Base-by-base conservation (phyloP, 64 coral and sea anemone genomes). In the Dendrophyllia cribrosa region DNA sequence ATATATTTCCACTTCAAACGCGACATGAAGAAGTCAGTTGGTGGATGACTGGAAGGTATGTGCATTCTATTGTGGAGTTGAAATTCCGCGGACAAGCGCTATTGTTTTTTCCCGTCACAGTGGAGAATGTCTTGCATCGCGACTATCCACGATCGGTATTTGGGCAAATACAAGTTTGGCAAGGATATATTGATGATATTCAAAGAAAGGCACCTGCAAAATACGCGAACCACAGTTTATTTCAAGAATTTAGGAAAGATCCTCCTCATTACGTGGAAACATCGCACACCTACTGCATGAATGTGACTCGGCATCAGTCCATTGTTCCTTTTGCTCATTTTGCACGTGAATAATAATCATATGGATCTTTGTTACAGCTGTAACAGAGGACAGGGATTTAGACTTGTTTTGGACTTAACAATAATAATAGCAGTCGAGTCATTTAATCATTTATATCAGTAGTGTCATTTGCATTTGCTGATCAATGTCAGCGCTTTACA, bases 21-120 rank as follows among this genome's bases (percentile, higher is more conserved):
- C 21, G 34, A 60, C n/a, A 82, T 12, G 53, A 56, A 6, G 12
- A 12, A 56, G 53, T 56, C 1, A 56, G 0, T 14, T 86, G 83
- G 83, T 86, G 64, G 64, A 3, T 70, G 0, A 58, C 83, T 6
- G 63, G 56, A 11, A 72, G 22, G 5, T 21, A 58, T 70, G 45
- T 86, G 2, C 0, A 13, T 5, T 13, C 68, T 7, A 43, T 43
- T 0, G 83, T 72, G 6, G 83, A 86, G 45, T 51, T 86, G 60
- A 86, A 69, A 70, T 86, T 86, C 49, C 43, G 83, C 14, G 83
- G 83, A 14, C 83, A 86, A 51, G 43, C 68, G 45, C 46, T 86
- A 8, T 19, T 86, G 9, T 86, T 52, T 58, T 56, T 70, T 4
- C 83, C 83, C 9, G 68, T 86, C 12, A 51, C 51, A 16, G 83